Conservation (phyloP, 2,113 vertebrate genomes). For the Tor tambroides region DNA sequence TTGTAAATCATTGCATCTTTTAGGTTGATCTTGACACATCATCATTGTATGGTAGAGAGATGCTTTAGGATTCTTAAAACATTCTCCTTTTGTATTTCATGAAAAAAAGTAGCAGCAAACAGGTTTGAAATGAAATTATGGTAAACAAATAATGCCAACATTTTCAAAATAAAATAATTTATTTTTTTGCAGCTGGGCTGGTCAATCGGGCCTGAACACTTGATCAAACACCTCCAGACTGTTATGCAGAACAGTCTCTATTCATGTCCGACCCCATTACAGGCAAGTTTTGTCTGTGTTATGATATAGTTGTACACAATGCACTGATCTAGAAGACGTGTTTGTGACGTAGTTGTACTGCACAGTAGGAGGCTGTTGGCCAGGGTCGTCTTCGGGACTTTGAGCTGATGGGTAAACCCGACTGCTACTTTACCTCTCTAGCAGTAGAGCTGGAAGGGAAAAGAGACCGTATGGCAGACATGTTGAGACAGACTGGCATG, state of each 20-base stretch:
- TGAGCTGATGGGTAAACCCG: slow-evolving; percentile 83
- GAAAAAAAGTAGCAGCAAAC: no score
- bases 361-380: slow-evolving; percentile 88
- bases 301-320: not conserved
- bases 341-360: not conserved
- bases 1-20: no score
- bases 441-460: slow-evolving; percentile 87
- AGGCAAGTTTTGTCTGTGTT: slow-evolving; percentile 73
- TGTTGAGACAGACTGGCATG: slow-evolving; percentile 83
- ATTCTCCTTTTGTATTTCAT: no score
- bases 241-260: slow-evolving; percentile 92
- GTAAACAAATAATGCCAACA: no score
- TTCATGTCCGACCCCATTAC: slow-evolving; percentile 90
- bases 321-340: not conserved
- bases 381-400: slow-evolving; percentile 83
- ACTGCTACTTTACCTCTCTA: slow-evolving; percentile 91
- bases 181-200: slow-evolving; percentile 84
- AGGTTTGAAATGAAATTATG: no score
- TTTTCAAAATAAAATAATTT: no score
- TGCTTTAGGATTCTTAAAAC: no score
- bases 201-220: slow-evolving; percentile 88
- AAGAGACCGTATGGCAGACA: slow-evolving; percentile 83
- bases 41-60: no score
- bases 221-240: slow-evolving; percentile 94
- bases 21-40: no score